phyloP scores from a whole-genome alignment of 2,113 vertebrate species.

The Mobula birostris region DNA sequence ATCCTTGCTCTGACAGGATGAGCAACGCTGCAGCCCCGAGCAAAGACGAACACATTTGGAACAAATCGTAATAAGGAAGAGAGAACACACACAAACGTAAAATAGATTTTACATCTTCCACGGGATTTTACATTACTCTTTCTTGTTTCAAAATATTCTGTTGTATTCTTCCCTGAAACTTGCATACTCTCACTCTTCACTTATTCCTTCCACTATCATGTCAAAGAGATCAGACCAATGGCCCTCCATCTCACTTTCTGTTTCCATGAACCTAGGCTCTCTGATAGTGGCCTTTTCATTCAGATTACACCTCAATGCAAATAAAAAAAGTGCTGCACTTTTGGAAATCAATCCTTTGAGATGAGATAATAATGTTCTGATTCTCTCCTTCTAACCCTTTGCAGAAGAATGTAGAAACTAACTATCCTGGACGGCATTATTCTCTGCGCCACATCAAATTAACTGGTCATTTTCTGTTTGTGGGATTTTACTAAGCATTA shows the following conservation, averaged over 20 bases:
- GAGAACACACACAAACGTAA: neutral
- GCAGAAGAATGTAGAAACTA: neutral
- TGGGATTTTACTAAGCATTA: neutral
- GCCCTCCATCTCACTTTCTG: neutral
- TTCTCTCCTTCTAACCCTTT: neutral
- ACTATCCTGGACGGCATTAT: neutral
- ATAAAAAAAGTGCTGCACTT: neutral
- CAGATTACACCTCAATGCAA: neutral
- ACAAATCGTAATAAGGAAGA: slow-evolving; percentile 52
- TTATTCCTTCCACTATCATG: neutral
- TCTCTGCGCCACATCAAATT: neutral
- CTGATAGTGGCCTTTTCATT: neutral
- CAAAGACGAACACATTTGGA: slow-evolving; percentile 61
- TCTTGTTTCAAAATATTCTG: neutral
- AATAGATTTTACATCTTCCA: neutral
- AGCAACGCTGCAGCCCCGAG: slow-evolving; percentile 66
- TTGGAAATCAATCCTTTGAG: neutral
- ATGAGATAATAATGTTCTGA: neutral
- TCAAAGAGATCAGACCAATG: neutral
- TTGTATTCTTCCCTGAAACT: too few relatives aligned
- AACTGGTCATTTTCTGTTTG: neutral
- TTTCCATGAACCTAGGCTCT: neutral
- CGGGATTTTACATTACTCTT: neutral
- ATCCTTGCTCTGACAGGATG: slow-evolving; percentile 48
- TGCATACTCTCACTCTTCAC: neutral